phyloP scores from a whole-genome alignment of 2,797 vertebrate genomes.

The Sciurus carolinensis region DNA sequence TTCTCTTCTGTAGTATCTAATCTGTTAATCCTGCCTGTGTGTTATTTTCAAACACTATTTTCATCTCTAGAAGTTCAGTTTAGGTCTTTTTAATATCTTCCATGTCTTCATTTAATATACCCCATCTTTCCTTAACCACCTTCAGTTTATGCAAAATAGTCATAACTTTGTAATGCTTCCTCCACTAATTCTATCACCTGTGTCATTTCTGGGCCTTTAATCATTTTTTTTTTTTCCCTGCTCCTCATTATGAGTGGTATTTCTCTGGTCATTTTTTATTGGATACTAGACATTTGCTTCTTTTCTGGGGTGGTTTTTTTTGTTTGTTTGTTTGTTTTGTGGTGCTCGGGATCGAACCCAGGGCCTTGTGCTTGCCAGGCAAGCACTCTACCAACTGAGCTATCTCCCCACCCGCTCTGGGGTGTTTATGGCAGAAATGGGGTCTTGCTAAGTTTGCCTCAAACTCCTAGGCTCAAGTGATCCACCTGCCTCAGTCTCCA shows the following conservation, averaged over 20 bases:
- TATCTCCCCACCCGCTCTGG: no score
- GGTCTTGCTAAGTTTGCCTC: neutral
- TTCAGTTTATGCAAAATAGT: slow-evolving; percentile 54
- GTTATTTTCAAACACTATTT: slow-evolving; percentile 49
- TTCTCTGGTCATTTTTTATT: neutral
- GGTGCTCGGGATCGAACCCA: no score
- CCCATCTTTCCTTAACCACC: slow-evolving; percentile 2
- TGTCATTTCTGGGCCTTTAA: neutral
- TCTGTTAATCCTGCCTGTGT: neutral
- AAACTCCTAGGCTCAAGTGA: no score
- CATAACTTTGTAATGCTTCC: slow-evolving; percentile 29
- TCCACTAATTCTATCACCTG: slow-evolving; percentile 35
- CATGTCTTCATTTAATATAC: neutral
- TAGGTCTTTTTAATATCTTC: neutral
- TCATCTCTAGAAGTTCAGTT: slow-evolving; percentile 18
- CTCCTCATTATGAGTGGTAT: neutral
- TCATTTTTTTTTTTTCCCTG: neutral
- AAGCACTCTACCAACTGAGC: no score
- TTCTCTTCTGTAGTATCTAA: neutral
- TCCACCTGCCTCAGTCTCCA: neutral
- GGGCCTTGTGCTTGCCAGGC: no score
- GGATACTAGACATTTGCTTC: neutral
- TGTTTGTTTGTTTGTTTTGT: no score
- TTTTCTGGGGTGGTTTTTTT: no score
- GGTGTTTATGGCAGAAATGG: neutral